Evolutionary conservation across 2,797 vertebrate genomes (phyloP), one percentile per base, ranked within the genome.

Genomic region (Lemur catta): DNA sequence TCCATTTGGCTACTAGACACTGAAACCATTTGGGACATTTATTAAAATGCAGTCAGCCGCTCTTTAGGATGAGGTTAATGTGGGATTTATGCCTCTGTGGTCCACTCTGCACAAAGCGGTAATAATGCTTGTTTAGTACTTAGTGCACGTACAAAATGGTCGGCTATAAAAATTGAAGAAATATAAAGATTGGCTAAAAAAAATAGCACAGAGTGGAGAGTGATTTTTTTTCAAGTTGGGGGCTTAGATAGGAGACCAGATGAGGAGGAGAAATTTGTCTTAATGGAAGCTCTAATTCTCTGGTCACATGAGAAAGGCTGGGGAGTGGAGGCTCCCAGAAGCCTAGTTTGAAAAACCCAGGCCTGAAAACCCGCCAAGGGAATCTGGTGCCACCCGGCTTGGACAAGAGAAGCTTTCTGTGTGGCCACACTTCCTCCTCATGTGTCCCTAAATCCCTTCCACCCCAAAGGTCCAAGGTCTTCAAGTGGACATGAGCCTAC

Each of bases 31-130:
- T 46, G 97, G 97, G 97, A 98, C 95, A 69, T 96, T 97, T 96
- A 98, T 98, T 98, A 98, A 98, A 98, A 98, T 91, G 91, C 96
- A 86, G 96, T 97, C 98, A 96, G 96, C 84, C 82, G 35, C 91
- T 98, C 97, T 97, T 98, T 93, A 97, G 90, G 82, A 91, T 89
- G 89, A 97, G 92, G 94, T 86, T 98, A 98, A 98, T 97, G 98
- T 78, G 94, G 97, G 97, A 98, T 98, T 97, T 97, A 98, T 98
- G 95, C 92, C 97, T 97, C 96, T 33, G 22, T 6, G 55, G 61
- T 89, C 80, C 46, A 3, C 57, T 0, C 4, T 2, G 89, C 76
- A 20, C 94, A 97, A 91, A 57, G 65, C 35, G 2, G 86, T 72
- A 89, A 96, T 65, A 90, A 96, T 17, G 92, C 95, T 97, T 97